Conservation (phyloP, 2,888 invertebrate species). For the Melinopterus prodromus region DNA sequence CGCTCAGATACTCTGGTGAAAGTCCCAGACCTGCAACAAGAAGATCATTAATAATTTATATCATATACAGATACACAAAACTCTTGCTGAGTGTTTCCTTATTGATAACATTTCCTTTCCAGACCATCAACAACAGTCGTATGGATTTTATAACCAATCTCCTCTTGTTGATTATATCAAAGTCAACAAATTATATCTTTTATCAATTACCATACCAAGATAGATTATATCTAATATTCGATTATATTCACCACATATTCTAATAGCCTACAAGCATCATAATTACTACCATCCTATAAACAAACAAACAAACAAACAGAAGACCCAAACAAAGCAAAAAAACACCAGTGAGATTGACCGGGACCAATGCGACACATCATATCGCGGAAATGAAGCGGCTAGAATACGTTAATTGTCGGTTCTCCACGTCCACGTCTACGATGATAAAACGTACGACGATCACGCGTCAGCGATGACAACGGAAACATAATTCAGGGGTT, state of each 20-base stretch:
- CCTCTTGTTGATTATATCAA: too few species aligned
- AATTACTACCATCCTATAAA: too few species aligned
- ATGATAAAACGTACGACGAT: not conserved
- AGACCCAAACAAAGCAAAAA: constrained; percentile 5
- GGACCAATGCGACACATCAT: not conserved
- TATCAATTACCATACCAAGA: too few species aligned
- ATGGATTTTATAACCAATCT: too few species aligned
- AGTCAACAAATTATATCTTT: too few species aligned
- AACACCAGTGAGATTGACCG: not conserved
- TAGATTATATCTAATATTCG: too few species aligned
- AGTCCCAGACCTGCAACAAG: constrained; percentile 65
- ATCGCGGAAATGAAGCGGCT: not conserved
- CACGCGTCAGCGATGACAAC: constrained; percentile 29
- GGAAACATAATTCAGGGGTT: constrained; percentile 42
- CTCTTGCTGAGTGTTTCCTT: too few species aligned
- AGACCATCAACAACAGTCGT: too few species aligned
- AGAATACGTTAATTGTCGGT: not conserved
- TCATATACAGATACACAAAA: not conserved
- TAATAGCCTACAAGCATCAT: too few species aligned
- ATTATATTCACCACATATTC: too few species aligned
- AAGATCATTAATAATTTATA: not conserved
- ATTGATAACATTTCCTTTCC: too few species aligned
- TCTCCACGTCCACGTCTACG: not conserved
- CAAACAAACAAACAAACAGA: too few species aligned
- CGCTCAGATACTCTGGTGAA: constrained; percentile 69